Base-by-base conservation (phyloP, 1,140 invertebrate species). In the Megalopta genalis region DNA sequence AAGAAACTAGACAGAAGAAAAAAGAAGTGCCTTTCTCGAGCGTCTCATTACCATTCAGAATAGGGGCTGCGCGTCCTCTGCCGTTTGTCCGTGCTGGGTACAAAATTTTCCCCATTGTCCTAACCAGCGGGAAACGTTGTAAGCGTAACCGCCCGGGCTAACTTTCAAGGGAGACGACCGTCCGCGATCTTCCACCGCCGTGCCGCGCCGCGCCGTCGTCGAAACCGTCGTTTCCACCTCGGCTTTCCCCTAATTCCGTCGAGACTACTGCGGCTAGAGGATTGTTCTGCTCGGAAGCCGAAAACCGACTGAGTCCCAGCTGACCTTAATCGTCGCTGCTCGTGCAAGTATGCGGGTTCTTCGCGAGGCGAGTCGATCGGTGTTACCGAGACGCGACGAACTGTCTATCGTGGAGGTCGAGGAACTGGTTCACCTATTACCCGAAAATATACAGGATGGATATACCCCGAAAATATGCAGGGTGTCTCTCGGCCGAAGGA, bases 231-330 rank as follows among this genome's bases (percentile, higher is more conserved):
- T 49, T 18, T 76, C 52, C 21, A 70, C 59, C 75, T 12, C n/a
- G 21, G 6, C 62, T 73, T 78, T 74, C n/a, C 60, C 62, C 77
- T 79, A 79, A 79, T 73, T 79, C 77, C 77, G 72, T 65, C 59
- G 49, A 49, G 77, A 49, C 70, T 25, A 70, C 70, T 23, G n/a
- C 39, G 2, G 64, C 2, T 25, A 3, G 42, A 62, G 23, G 77
- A 64, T 79, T 69, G 69, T 73, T 64, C 52, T 65, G 39, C 66
- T 73, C 32, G 7, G 49, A 46, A 37, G n/a, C 49, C 52, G 46
- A 63, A 66, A 25, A 66, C 69, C 32, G 42, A 12, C 42, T 62
- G 37, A 65, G 42, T 39, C 37, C 7, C 9, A 14, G 62, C 49
- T 79, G 70, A 79, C 77, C 77, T 79, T 79, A 79, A 79, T 78